Conservation (phyloP, 2,888 invertebrate species). For the Cabera pusaria region DNA sequence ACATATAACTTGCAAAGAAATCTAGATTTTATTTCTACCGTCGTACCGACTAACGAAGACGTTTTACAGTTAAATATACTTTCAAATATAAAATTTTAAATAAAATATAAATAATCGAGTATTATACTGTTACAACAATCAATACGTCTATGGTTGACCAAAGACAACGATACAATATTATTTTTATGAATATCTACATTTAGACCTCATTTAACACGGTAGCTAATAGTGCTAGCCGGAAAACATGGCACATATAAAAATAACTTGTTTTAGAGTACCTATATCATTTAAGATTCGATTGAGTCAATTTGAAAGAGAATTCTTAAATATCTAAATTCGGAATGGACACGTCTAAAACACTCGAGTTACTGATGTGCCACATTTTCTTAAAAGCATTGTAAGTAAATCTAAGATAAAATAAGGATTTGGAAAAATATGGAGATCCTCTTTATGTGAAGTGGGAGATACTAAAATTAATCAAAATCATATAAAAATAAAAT, state of each 20-base stretch:
- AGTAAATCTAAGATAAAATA: constrained; percentile 46
- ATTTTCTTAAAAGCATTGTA: constrained; percentile 13
- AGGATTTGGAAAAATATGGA: constrained; percentile 60
- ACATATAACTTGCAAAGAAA: constrained; percentile 70
- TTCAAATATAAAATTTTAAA: constrained; percentile 69
- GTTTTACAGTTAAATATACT: constrained; percentile 59
- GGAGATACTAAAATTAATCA: constrained; percentile 42
- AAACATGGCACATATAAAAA: constrained; percentile 6
- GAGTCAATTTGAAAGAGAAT: too few species aligned
- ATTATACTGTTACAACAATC: constrained; percentile 77
- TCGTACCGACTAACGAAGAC: constrained; percentile 71
- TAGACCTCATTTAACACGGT: constrained; percentile 35
- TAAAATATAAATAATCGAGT: constrained; percentile 82
- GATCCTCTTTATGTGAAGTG: constrained; percentile 62
- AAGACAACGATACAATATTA: constrained; percentile 63
- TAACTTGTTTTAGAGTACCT: too few species aligned
- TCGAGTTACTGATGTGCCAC: constrained; percentile 2
- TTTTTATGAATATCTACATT: constrained; percentile 34
- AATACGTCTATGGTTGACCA: constrained; percentile 73
- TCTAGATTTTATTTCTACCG: constrained; percentile 45
- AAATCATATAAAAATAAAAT: constrained; percentile 44
- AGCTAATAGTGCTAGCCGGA: constrained; percentile 7
- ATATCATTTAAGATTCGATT: too few species aligned
- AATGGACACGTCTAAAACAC: too few species aligned
- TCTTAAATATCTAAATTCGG: too few species aligned